Percentiles rank a stretch among this genome's conserved stretches.
These are phyloP conservation scores for Micrastur ruficollis DNA, from an alignment of 2,797 vertebrate species.

Conservation along the genomic window DNA sequence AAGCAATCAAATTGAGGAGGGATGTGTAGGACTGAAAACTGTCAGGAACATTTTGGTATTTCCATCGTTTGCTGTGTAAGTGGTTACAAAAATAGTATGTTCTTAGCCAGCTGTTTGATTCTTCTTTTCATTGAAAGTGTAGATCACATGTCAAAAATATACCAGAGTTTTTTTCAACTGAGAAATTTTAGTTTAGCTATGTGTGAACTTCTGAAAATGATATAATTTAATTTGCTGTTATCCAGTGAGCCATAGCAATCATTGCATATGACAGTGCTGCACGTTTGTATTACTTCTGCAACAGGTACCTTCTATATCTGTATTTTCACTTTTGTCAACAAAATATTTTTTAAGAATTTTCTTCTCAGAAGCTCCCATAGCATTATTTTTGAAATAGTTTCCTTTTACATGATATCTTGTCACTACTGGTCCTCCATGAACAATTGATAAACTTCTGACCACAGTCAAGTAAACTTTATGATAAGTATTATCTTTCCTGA, in stretches of 20 bases:
- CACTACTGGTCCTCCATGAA: neutral
- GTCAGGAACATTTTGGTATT: neutral
- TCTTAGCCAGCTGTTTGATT: neutral
- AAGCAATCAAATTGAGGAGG: neutral
- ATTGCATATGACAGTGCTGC: neutral
- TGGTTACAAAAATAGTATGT: neutral
- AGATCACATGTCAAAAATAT: neutral
- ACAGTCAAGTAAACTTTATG: neutral
- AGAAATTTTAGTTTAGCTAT: neutral
- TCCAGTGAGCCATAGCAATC: neutral
- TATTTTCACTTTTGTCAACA: neutral
- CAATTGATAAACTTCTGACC: neutral
- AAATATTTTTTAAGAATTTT: neutral
- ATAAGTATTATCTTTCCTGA: neutral
- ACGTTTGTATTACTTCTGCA: neutral
- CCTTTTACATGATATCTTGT: neutral
- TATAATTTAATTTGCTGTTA: neutral
- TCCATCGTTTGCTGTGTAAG: neutral
- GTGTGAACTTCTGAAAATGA: neutral
- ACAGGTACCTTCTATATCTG: neutral
- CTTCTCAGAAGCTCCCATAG: neutral
- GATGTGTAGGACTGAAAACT: neutral
- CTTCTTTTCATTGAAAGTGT: neutral
- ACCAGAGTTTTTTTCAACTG: neutral
- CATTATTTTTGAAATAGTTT: neutral